These are phyloP conservation scores for Frieseomelitta varia DNA, from an alignment of 1,140 invertebrate species.

Conservation along the genomic window DNA sequence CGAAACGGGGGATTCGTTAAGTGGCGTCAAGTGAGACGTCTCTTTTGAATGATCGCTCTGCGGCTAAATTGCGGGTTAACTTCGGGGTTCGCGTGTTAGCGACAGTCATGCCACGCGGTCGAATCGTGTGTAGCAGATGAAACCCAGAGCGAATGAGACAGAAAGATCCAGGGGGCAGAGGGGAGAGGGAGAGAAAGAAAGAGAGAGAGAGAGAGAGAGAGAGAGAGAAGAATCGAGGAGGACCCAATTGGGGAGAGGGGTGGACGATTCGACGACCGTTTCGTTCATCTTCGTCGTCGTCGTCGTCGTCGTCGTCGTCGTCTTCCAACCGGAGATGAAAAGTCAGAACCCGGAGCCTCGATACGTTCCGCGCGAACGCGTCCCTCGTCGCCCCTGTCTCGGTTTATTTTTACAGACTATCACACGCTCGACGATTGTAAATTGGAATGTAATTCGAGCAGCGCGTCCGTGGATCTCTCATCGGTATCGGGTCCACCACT, in stretches of 20 bases:
- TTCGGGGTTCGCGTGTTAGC: slow-evolving; percentile 74
- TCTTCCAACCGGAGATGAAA: slow-evolving; percentile 43
- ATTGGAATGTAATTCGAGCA: slow-evolving; percentile 71
- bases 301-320: neutral
- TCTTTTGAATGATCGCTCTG: slow-evolving; percentile 64
- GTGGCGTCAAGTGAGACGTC: slow-evolving; percentile 72
- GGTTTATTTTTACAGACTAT: slow-evolving; percentile 69
- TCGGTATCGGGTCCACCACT: slow-evolving; percentile 33
- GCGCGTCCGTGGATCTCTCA: slow-evolving; percentile 50
- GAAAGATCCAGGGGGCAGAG: neutral
- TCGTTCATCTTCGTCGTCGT: slow-evolving; percentile 35
- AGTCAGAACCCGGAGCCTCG: slow-evolving; percentile 5
- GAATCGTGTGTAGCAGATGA: slow-evolving; percentile 56
- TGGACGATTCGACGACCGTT: slow-evolving; percentile 55
- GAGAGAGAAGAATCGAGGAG: slow-evolving; percentile 11
- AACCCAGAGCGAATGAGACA: slow-evolving; percentile 13
- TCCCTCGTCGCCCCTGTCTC: slow-evolving; percentile 23
- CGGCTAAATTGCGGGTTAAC: slow-evolving; percentile 75
- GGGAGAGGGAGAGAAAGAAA: neutral
- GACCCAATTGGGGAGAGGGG: slow-evolving; percentile 5
- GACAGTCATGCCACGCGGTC: slow-evolving; percentile 72
- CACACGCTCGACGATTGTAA: slow-evolving; percentile 70
- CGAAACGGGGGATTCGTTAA: slow-evolving; percentile 61
- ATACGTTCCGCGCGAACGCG: slow-evolving; percentile 18
- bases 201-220: neutral